Evolutionary conservation across 2,888 invertebrate genomes (phyloP), one percentile per base, ranked within the genome.

Genomic region (Clanis bilineata): DNA sequence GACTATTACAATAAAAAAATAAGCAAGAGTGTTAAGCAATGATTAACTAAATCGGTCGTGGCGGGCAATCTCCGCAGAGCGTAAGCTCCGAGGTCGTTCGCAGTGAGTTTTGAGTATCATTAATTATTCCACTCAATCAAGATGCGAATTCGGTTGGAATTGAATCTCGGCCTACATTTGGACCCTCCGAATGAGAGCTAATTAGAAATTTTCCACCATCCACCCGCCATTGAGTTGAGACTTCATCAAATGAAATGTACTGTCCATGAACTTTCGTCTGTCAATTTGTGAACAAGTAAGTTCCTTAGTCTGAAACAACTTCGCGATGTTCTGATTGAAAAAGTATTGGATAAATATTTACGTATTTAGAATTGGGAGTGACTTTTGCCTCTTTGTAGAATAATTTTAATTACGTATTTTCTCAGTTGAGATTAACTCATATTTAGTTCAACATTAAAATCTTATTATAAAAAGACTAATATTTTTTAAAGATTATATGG

Each of bases 71-170:
- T 32, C 10, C 18, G 7, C 18, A 51, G 12, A 18, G 28, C 32
- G 32, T 32, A 18, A 51, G 28, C 32, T 28, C 23, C 51, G 10
- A 32, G 32, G 21, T 18, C 18, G 51, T 51, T 32, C 32, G 9
- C 28, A 51, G 51, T 51, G 18, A 51, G 32, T 51, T 51, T 51
- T 51, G 51, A 51, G 32, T 51, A 32, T 51, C 32, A 51, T 18
- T 51, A 51, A 51, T 51, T 51, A 51, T 51, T 51, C 32, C 51
- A 51, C 32, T 51, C 51, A 51, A 51, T 51, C 51, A 51, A 51
- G 28, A 51, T 51, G 32, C 28, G 18, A 32, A 51, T 32, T 18
- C 15, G 21, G 28, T 32, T 51, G 51, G 51, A 51, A 51, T 51
- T 51, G 28, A 51, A 51, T 51, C 51, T 51, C 10, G 32, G 15